A percentile compares a stretch with the other conserved stretches of the same genome.
Evolutionary conservation across 2,888 invertebrate genomes (phyloP).

Genomic region (Erynnis tages): DNA sequence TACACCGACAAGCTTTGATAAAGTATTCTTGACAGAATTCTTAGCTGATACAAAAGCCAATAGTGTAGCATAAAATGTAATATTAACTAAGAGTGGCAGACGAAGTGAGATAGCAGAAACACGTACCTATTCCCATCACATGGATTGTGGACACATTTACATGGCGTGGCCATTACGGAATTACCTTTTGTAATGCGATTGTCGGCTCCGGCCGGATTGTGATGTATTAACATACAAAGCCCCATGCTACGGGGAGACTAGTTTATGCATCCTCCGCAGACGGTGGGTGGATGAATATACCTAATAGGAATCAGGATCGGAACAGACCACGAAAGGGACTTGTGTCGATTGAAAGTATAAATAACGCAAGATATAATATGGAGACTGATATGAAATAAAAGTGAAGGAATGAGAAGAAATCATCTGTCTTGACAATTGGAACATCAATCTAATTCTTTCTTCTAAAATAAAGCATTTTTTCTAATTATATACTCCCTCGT

Average conservation of each 20-base stretch:
- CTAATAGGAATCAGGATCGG: neutral
- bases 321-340: neutral
- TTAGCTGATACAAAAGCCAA: too few species aligned
- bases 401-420: too few species aligned
- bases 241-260: neutral
- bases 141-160: neutral
- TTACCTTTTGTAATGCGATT: conserved; percentile 1
- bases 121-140: neutral
- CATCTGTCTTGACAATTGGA: too few species aligned
- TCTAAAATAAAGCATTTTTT: too few species aligned
- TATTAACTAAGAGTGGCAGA: neutral
- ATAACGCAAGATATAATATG: too few species aligned
- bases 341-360: too few species aligned
- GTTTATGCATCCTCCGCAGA: conserved; percentile 15
- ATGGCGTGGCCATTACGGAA: neutral
- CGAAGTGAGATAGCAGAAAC: neutral
- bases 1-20: too few species aligned
- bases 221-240: conserved; percentile 18
- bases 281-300: conserved; percentile 11
- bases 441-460: too few species aligned
- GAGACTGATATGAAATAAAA: too few species aligned
- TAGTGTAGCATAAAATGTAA: neutral
- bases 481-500: too few species aligned
- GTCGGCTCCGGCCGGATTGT: conserved; percentile 2
- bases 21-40: too few species aligned